Conservation (phyloP, 2,797 vertebrate genomes). For the Gephyroberyx darwinii region DNA sequence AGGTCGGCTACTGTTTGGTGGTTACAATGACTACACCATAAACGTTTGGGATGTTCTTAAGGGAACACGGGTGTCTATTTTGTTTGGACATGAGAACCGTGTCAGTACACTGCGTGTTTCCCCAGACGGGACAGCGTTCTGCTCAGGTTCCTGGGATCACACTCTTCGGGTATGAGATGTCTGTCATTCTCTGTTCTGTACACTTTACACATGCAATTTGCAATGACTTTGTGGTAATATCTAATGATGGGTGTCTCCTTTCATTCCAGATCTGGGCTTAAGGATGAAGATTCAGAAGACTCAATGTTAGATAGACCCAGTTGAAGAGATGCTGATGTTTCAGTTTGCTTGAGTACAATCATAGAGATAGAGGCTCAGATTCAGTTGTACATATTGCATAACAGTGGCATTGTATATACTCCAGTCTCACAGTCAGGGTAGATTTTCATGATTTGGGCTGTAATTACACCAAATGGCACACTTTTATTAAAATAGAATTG, state of each 20-base stretch:
- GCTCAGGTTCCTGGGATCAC: slow-evolving; percentile 98
- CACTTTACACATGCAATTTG: neutral
- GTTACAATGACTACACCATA: slow-evolving; percentile 99
- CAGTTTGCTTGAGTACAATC: slow-evolving; percentile 79
- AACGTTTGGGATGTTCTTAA: slow-evolving; percentile 99
- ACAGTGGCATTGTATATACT: slow-evolving; percentile 74
- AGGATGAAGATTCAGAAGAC: slow-evolving; percentile 59
- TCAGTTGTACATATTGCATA: slow-evolving; percentile 75
- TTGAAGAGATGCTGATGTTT: slow-evolving; percentile 60
- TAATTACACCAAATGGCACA: slow-evolving; percentile 64
- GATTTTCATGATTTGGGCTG: slow-evolving; percentile 65
- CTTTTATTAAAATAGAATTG: slow-evolving; percentile 59
- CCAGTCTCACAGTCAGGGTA: slow-evolving; percentile 65
- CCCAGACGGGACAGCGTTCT: slow-evolving; percentile 95
- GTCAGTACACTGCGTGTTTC: slow-evolving; percentile 96
- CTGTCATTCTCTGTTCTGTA: neutral
- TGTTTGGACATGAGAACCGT: slow-evolving; percentile 97
- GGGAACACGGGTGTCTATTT: slow-evolving; percentile 93
- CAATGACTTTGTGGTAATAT: neutral
- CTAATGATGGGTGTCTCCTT: slow-evolving; percentile 24
- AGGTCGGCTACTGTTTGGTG: slow-evolving; percentile 95
- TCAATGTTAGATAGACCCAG: slow-evolving; percentile 49
- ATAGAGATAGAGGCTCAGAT: slow-evolving; percentile 66
- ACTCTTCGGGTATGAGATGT: slow-evolving; percentile 88
- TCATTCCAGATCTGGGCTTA: slow-evolving; percentile 93